These are phyloP conservation scores for Phengaris alcon DNA, from an alignment of 2,888 invertebrate genomes.

Conservation along the genomic window DNA sequence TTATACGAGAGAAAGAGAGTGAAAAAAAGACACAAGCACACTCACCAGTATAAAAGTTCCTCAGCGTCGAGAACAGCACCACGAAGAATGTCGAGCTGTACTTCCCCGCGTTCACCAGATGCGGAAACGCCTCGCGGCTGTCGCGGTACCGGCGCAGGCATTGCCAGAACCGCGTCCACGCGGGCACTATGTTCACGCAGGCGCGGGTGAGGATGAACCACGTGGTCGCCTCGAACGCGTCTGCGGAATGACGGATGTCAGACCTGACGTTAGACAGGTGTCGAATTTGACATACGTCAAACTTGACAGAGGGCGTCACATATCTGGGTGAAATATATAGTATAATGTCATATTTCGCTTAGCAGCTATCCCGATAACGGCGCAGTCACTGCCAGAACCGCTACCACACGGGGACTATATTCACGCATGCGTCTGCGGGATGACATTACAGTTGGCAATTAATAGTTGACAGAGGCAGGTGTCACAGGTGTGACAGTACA, in stretches of 20 bases:
- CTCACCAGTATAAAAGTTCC: conserved; percentile 73
- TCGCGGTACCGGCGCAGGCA: conserved; percentile 97
- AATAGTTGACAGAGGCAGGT: no score
- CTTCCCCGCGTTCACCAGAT: conserved; percentile 98
- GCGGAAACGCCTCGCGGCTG: conserved; percentile 95
- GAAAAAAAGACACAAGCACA: neutral
- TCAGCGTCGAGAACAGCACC: conserved; percentile 89
- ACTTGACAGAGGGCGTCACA: no score
- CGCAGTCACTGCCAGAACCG: no score
- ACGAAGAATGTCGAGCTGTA: conserved; percentile 98
- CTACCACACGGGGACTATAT: no score
- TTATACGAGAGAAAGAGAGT: no score
- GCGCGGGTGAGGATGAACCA: conserved; percentile 88
- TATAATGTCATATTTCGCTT: no score
- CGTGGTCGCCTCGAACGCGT: conserved; percentile 81
- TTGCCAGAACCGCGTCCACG: conserved; percentile 98
- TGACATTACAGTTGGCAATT: no score
- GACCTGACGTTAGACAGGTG: neutral
- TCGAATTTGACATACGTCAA: neutral
- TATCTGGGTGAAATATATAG: no score
- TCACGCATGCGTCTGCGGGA: no score
- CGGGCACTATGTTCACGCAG: conserved; percentile 94
- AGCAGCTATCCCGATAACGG: no score
- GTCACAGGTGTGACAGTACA: no score
- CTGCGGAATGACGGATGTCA: conserved; percentile 40